Evolutionary conservation across 2,797 vertebrate genomes (phyloP).

Genomic region (Geotrypetes seraphini): DNA sequence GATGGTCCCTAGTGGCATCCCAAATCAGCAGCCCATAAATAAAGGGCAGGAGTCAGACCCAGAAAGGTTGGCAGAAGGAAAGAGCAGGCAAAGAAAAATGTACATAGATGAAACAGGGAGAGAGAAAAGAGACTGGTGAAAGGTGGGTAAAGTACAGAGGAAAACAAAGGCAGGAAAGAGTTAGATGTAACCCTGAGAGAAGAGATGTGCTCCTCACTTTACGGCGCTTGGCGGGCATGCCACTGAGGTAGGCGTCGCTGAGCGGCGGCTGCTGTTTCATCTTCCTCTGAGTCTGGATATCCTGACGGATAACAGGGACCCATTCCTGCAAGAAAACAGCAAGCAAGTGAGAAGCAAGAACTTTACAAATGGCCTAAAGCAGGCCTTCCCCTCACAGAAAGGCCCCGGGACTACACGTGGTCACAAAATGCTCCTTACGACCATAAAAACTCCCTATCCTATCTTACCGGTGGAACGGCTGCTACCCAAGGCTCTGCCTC

Average conservation of each 20-base stretch:
- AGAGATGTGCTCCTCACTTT: constrained; percentile 64
- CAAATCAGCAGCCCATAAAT: too few relatives aligned
- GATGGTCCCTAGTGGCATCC: too few relatives aligned
- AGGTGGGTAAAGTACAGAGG: too few relatives aligned
- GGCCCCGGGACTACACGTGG: not conserved
- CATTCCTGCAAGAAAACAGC: constrained; percentile 59
- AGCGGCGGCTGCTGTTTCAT: constrained; percentile 81
- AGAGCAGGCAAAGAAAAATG: too few relatives aligned
- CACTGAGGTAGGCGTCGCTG: constrained; percentile 82
- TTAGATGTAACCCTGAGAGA: not conserved
- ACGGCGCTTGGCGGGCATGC: constrained; percentile 86
- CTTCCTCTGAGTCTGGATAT: constrained; percentile 81
- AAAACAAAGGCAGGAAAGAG: not conserved
- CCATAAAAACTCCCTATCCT: constrained; percentile 20
- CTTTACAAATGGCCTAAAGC: not conserved
- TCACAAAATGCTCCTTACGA: not conserved
- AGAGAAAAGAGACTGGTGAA: too few relatives aligned
- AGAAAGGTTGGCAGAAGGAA: too few relatives aligned
- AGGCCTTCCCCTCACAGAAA: not conserved
- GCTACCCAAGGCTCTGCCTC: constrained; percentile 77
- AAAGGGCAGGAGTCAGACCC: too few relatives aligned
- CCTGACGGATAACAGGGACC: constrained; percentile 85
- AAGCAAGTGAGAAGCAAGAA: not conserved
- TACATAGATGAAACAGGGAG: too few relatives aligned
- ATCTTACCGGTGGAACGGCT: constrained; percentile 75